Conservation (phyloP, 1,140 invertebrate species). For the Saxidomus purpurata region DNA sequence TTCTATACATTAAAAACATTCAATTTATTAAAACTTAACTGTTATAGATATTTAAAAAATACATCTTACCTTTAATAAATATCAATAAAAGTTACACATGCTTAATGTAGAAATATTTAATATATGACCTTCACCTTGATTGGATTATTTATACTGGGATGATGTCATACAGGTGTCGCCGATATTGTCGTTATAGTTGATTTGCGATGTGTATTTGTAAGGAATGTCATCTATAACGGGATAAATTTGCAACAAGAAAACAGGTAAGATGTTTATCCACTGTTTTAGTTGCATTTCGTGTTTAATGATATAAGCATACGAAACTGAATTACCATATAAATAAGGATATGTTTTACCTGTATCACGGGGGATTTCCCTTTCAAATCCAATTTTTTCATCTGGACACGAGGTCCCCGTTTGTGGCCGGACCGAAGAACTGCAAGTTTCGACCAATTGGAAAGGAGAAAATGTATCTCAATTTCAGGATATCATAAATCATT, state of each 20-base stretch:
- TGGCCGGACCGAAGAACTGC: too few species aligned
- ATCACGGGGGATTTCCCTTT: slow-evolving; percentile 3
- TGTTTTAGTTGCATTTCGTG: not conserved
- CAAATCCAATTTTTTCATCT: not conserved
- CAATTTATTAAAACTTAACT: too few species aligned
- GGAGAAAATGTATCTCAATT: too few species aligned
- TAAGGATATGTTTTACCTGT: not conserved
- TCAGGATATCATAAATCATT: too few species aligned
- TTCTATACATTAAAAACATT: too few species aligned
- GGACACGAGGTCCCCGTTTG: too few species aligned
- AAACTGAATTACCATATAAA: too few species aligned
- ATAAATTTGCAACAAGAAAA: not conserved
- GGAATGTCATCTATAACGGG: not conserved
- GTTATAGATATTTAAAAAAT: too few species aligned
- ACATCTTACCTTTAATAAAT: not conserved
- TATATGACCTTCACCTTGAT: not conserved
- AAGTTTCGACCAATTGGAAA: too few species aligned
- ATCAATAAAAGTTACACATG: not conserved
- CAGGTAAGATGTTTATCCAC: not conserved
- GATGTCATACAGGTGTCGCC: slow-evolving; percentile 20
- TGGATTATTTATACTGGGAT: not conserved
- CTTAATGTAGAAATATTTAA: not conserved
- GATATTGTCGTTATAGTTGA: too few species aligned
- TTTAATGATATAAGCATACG: not conserved
- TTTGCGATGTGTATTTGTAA: too few species aligned